Evolutionary conservation across 2,113 vertebrate genomes (phyloP).

Genomic region (Cathartes aura): DNA sequence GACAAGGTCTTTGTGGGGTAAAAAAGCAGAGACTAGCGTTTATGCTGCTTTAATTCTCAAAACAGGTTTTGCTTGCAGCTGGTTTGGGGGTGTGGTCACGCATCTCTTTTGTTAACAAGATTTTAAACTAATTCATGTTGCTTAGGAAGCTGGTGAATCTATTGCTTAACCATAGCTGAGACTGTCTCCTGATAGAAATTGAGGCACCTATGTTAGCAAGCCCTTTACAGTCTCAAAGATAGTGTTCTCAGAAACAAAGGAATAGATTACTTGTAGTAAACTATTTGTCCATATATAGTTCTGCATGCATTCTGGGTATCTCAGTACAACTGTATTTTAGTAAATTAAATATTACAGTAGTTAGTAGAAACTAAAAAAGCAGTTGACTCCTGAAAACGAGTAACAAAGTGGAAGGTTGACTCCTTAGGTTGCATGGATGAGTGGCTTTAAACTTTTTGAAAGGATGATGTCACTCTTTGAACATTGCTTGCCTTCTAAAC

Average conservation of each 20-base stretch:
- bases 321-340: neutral
- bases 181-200: neutral
- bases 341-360: neutral
- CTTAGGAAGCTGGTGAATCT: neutral
- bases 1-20: neutral
- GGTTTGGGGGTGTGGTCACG: neutral
- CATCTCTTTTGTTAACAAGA: neutral
- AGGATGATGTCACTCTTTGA: neutral
- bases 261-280: neutral
- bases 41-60: neutral
- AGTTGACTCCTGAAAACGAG: neutral
- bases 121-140: neutral
- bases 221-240: neutral
- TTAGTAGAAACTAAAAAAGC: neutral
- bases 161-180: neutral
- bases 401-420: neutral
- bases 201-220: neutral
- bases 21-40: neutral
- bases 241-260: neutral
- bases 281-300: accelerated
- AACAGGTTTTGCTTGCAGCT: slow-evolving; percentile 54
- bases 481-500: neutral
- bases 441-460: neutral
- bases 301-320: neutral
- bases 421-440: neutral